These are phyloP conservation scores for Rhyzopertha dominica DNA, from an alignment of 1,140 invertebrate species.

Conservation along the genomic window DNA sequence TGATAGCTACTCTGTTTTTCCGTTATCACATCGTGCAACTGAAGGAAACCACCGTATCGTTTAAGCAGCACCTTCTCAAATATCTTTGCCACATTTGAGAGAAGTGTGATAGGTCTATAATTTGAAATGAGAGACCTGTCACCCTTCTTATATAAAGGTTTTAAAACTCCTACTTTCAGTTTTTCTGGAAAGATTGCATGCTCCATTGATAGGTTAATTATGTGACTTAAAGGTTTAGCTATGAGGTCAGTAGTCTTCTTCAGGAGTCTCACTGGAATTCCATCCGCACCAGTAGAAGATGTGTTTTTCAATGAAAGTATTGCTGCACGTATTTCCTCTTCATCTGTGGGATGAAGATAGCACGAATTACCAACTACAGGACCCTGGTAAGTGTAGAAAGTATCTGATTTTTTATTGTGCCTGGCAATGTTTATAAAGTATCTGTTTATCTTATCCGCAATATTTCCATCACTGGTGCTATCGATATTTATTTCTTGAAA, in stretches of 20 bases:
- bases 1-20: no score
- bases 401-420: no score
- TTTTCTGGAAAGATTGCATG: slow-evolving; percentile 6
- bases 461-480: no score
- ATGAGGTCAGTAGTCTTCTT: slow-evolving; percentile 5
- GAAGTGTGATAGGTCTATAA: slow-evolving; percentile 8
- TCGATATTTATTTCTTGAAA: no score
- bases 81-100: slow-evolving; percentile 11
- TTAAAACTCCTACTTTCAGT: slow-evolving; percentile 14
- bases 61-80: no score
- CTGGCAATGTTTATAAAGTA: no score
- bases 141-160: slow-evolving; percentile 10
- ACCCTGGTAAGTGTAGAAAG: no score
- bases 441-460: no score
- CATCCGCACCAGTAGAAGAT: slow-evolving; percentile 5
- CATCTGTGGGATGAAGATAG: slow-evolving; percentile 1
- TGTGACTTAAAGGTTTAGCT: slow-evolving; percentile 1
- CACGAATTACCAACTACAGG: slow-evolving; percentile 6
- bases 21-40: no score
- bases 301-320: slow-evolving; percentile 4
- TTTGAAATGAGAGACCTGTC: slow-evolving; percentile 5
- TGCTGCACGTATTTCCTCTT: neutral
- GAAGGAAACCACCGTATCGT: no score
- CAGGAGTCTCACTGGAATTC: slow-evolving; percentile 2
- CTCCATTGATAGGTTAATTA: slow-evolving; percentile 5